Percentiles rank a stretch among this genome's conserved stretches.
These are phyloP conservation scores for Anolis sagrei DNA, from an alignment of 2,113 vertebrate species.

Conservation along the genomic window DNA sequence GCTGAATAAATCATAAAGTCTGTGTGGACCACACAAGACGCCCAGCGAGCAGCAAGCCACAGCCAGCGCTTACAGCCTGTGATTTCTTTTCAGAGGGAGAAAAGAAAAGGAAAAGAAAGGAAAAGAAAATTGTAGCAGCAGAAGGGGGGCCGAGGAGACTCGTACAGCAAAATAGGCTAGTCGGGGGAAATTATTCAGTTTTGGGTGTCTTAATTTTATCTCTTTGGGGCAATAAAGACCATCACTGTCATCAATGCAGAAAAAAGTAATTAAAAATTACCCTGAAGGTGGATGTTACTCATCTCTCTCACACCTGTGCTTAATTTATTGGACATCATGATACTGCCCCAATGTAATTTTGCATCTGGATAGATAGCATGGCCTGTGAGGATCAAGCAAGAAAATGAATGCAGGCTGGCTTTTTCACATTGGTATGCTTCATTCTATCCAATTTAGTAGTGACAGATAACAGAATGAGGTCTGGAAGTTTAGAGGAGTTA, in stretches of 20 bases:
- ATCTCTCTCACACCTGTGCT: slow-evolving; percentile 62
- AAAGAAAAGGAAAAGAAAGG: slow-evolving; percentile 37
- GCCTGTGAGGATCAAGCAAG: slow-evolving; percentile 52
- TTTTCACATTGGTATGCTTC: slow-evolving; percentile 62
- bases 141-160: slow-evolving; percentile 62
- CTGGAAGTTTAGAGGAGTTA: slow-evolving; percentile 68
- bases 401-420: slow-evolving; percentile 58
- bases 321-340: slow-evolving; percentile 65
- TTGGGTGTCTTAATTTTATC: slow-evolving; percentile 51
- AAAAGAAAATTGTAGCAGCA: slow-evolving; percentile 1
- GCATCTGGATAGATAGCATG: slow-evolving; percentile 38
- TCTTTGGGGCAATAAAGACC: slow-evolving; percentile 67
- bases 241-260: slow-evolving; percentile 57
- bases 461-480: slow-evolving; percentile 64
- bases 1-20: slow-evolving; percentile 99
- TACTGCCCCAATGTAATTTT: slow-evolving; percentile 60
- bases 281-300: slow-evolving; percentile 64
- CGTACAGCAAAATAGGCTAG: slow-evolving; percentile 70
- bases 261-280: slow-evolving; percentile 70
- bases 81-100: slow-evolving; percentile 88
- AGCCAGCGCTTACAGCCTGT: slow-evolving; percentile 87
- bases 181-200: slow-evolving; percentile 70
- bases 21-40: slow-evolving; percentile 99
- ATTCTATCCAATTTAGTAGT: slow-evolving; percentile 58
- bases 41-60: slow-evolving; percentile 83